Percentiles rank a stretch among this genome's conserved stretches.
phyloP scores from a whole-genome alignment of 2,797 vertebrate genomes.

The Cryptoblepharus egeriae region DNA sequence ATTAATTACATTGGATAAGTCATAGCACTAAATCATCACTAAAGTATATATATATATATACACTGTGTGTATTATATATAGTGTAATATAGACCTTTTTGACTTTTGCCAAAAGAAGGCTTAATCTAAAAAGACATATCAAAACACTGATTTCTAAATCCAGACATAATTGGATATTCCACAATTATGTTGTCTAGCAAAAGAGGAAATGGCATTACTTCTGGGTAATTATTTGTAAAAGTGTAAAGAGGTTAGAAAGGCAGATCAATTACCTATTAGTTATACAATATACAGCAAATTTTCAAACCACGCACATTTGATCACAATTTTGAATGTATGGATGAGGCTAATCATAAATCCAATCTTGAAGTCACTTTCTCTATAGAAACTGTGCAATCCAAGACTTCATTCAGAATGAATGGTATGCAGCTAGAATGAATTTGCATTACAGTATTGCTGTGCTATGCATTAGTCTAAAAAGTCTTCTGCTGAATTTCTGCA shows the following conservation, averaged over 20 bases:
- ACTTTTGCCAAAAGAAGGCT: conserved; percentile 44
- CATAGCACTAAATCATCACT: conserved; percentile 15
- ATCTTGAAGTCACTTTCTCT: conserved; percentile 44
- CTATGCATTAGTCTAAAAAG: conserved; percentile 36
- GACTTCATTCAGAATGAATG: conserved; percentile 28
- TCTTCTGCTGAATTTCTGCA: conserved; percentile 19
- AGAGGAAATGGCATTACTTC: conserved; percentile 45
- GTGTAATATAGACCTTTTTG: conserved; percentile 46
- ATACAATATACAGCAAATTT: conserved; percentile 49
- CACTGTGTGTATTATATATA: too few species aligned
- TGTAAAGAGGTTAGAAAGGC: conserved; percentile 54
- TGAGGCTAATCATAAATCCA: conserved; percentile 58
- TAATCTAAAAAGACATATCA: conserved; percentile 51
- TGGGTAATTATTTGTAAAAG: conserved; percentile 52
- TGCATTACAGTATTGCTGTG: conserved; percentile 32
- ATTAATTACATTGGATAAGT: conserved; percentile 45
- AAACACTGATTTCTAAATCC: conserved; percentile 58
- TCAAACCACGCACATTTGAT: conserved; percentile 40
- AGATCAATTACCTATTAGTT: conserved; percentile 62
- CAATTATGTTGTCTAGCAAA: conserved; percentile 36
- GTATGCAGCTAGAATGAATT: not conserved
- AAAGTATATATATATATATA: conserved; percentile 37
- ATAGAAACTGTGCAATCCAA: not conserved
- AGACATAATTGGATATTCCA: conserved; percentile 51
- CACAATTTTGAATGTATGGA: conserved; percentile 61